Evolutionary conservation across 2,888 invertebrate genomes (phyloP), one percentile per base, ranked within the genome.

Genomic region (Acanthosepion lycidas): DNA sequence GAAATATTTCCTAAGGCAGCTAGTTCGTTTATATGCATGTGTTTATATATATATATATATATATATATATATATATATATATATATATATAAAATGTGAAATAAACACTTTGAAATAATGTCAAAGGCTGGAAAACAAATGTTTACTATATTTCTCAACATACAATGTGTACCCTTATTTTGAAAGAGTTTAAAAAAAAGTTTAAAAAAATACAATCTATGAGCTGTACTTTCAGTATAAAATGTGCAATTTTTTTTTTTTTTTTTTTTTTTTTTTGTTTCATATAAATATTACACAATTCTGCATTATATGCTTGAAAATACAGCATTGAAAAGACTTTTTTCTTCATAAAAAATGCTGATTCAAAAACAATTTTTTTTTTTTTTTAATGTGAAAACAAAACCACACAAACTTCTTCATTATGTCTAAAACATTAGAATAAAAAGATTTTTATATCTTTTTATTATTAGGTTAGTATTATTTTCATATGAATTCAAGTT

Each of bases 1-100:
- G 78, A 78, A 78, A 78, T 78, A 78, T n/a, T 78, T 78, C 78
- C 15, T 78, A 78, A 78, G 78, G 78, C 78, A 78, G 78, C 78
- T 78, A 78, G 78, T 78, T 33, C 15, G 78, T 78, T n/a, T 78
- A 78, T 78, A 78, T 78, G n/a, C 33, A n/a, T n/a, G 9, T 78
- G 23, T 15, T 26, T 8, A 64, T n/a, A 33, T 12, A 78, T 78
- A 78, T 78, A n/a, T 78, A 78, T 78, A 78, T 78, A n/a, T 78
- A 78, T 78, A 78, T n/a, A 78, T n/a, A 33, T n/a, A 28, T n/a
- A n/a, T n/a, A n/a, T n/a, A 78, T n/a, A 78, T n/a, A 78, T n/a
- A 78, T n/a, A 78, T n/a, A 78, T n/a, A 64, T 64, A 64, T 64
- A 64, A 28, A 64, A 26, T 64, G 26, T 64, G 26, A 26, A 23